Percentiles rank a stretch among this genome's conserved stretches.
These are phyloP conservation scores for Thryonomys swinderianus DNA, from an alignment of 2,113 vertebrate species.

Conservation along the genomic window DNA sequence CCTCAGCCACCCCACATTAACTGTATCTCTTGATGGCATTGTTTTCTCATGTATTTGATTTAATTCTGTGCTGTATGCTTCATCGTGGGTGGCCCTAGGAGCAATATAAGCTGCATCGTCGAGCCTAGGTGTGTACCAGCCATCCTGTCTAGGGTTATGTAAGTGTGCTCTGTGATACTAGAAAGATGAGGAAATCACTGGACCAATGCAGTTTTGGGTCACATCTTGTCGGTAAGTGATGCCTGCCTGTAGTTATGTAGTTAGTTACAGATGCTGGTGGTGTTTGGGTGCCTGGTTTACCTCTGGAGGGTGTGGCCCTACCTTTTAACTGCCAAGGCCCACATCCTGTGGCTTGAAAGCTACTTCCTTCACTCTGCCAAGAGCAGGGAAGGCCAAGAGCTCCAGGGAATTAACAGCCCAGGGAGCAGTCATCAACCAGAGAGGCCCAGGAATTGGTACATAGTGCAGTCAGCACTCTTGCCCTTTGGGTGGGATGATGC, in stretches of 20 bases:
- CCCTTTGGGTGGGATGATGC: background rate
- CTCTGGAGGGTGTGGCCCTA: background rate
- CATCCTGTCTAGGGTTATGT: background rate
- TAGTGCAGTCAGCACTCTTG: background rate
- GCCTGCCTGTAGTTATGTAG: background rate
- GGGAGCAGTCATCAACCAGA: background rate
- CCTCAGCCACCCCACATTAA: background rate
- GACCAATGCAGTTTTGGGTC: background rate
- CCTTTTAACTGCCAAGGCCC: slow-evolving; percentile 3
- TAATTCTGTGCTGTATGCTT: background rate
- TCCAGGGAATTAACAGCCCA: background rate
- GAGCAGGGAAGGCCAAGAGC: background rate
- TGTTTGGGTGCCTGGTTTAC: background rate
- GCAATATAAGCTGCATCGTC: background rate
- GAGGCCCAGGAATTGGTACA: background rate
- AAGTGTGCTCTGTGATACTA: background rate
- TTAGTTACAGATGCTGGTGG: slow-evolving; percentile 18
- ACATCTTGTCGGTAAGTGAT: background rate
- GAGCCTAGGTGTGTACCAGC: background rate
- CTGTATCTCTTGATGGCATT: background rate
- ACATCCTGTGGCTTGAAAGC: background rate
- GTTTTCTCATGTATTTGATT: background rate
- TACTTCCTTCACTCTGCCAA: slow-evolving; percentile 21
- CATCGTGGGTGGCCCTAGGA: background rate
- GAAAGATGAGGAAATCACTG: background rate